A percentile compares a stretch with the other conserved stretches of the same genome.
These are phyloP conservation scores for Tethya wilhelma DNA, from an alignment of 37 sponge, comb jelly and placozoan species.

Conservation along the genomic window DNA sequence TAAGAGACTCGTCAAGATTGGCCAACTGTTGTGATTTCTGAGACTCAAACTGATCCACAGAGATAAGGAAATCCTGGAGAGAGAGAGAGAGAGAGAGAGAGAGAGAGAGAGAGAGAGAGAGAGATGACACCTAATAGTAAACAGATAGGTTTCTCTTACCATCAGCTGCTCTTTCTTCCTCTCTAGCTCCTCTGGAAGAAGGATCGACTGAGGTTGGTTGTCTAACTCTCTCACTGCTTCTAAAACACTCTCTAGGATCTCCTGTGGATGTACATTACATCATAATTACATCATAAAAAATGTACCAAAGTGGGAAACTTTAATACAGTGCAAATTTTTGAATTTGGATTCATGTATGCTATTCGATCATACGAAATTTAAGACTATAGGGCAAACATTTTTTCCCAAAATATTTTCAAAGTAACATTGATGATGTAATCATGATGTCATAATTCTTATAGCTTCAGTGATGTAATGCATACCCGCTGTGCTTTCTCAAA, in stretches of 20 bases:
- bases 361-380: too few species aligned
- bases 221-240: conserved; percentile 25
- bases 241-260: not conserved
- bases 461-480: not conserved
- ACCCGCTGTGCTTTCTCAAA: conserved; percentile 46
- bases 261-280: not conserved
- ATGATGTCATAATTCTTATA: not conserved
- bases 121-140: not conserved
- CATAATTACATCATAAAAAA: not conserved
- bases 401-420: not conserved
- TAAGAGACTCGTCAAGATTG: not conserved
- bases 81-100: not conserved
- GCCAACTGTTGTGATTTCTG: not conserved
- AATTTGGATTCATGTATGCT: too few species aligned
- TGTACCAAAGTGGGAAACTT: too few species aligned
- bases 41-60: conserved; percentile 16
- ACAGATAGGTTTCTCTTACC: conserved; percentile 7
- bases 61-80: conserved; percentile 22
- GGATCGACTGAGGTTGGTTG: conserved; percentile 8
- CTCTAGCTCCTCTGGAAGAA: conserved; percentile 4
- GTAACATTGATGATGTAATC: not conserved
- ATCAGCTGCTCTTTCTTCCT: conserved; percentile 1
- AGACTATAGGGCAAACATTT: too few species aligned
- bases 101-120: not conserved
- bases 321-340: too few species aligned